Base-by-base conservation (phyloP, 2,797 vertebrate genomes). In the Mallotus villosus region DNA sequence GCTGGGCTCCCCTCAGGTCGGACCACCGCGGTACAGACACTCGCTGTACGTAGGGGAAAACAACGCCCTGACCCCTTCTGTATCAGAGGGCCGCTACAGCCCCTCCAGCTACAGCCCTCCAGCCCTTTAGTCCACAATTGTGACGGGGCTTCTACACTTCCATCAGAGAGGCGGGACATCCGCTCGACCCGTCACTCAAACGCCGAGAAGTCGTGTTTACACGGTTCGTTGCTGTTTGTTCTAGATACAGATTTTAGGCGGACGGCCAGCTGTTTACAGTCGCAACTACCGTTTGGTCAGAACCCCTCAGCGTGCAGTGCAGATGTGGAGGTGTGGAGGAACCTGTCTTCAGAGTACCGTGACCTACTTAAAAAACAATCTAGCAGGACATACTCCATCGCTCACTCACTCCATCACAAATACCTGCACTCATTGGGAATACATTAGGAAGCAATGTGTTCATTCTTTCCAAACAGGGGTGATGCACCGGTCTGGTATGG, bases 401-500 rank as follows among this genome's bases (percentile, higher is more conserved):
- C 74, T 84, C 79, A 79, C 84, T 76, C 80, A 87, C 77, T 79
- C 77, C 69, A 72, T 85, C 78, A 72, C 82, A 87, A 84, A 92
- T 90, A 91, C 89, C 88, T 92, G 89, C 85, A 67, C 76, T 89
- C 89, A 91, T 89, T 93, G 76, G 83, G 88, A 91, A 92, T 77
- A 63, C 86, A 90, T 92, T 90, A 92, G 81, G 84, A 86, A 86
- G 86, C 73, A 74, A 86, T 87, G 87, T 87, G 87, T 91, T 93
- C 89, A 92, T 88, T 92, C 84, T 92, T 92, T 92, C 92, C 91
- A 73, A 85, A 84, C 68, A 46, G 78, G 74, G 87, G 83, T 90
- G 91, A 91, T 88, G 81, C 86, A 91, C 85, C 89, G 82, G 80
- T 91, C 90, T 91, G 91, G 88, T 88, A 90, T 90, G 89, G 89